These are phyloP conservation scores for Iphiclides podalirius DNA, from an alignment of 2,888 invertebrate species.

Conservation along the genomic window DNA sequence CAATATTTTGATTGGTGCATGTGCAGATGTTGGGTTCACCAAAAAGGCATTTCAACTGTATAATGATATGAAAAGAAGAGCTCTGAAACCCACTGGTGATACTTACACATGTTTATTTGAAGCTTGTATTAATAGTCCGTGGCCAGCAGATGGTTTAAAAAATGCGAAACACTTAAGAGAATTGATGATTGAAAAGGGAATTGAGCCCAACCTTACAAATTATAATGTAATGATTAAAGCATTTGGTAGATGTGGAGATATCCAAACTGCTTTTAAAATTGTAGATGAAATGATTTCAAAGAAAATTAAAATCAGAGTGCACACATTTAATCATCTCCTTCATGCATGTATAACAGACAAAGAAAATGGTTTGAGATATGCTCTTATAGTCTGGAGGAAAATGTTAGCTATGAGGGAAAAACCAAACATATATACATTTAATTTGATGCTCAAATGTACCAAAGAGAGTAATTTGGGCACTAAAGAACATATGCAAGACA, in stretches of 20 bases:
- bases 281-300: constrained; percentile 91
- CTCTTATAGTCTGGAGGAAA: constrained; percentile 92
- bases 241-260: constrained; percentile 90
- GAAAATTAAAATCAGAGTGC: constrained; percentile 79
- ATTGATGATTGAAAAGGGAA: constrained; percentile 84
- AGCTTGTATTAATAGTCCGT: constrained; percentile 91
- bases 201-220: constrained; percentile 86
- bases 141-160: constrained; percentile 83
- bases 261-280: constrained; percentile 87
- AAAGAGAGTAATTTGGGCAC: constrained; percentile 91
- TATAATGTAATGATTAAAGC: constrained; percentile 96
- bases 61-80: constrained; percentile 89
- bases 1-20: constrained; percentile 90
- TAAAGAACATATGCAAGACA: constrained; percentile 75
- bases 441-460: constrained; percentile 88
- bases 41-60: constrained; percentile 92
- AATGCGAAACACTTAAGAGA: constrained; percentile 83
- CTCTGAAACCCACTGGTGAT: constrained; percentile 83
- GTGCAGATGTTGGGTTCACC: constrained; percentile 90
- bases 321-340: constrained; percentile 89
- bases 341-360: constrained; percentile 91
- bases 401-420: constrained; percentile 83
- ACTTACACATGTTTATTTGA: constrained; percentile 93
- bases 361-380: constrained; percentile 89
- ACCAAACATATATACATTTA: constrained; percentile 88